phyloP scores from a whole-genome alignment of 2,797 vertebrate species.

The Rhyacichthys aspro region DNA sequence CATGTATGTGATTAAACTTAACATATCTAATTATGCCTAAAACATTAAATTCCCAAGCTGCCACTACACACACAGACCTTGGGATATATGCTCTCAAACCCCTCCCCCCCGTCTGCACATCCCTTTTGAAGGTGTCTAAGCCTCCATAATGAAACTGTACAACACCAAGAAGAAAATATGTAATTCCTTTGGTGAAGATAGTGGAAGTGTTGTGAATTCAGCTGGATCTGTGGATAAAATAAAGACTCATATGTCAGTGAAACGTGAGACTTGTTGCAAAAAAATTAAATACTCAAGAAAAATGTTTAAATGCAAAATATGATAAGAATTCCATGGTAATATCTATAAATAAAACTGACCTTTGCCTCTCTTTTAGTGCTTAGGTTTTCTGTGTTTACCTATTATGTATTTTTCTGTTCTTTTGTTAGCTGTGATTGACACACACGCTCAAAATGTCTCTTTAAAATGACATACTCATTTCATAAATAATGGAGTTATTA shows the following conservation, averaged over 20 bases:
- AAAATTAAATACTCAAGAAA: no score
- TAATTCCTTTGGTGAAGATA: slow-evolving; percentile 15
- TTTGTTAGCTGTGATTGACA: no score
- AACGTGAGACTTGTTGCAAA: no score
- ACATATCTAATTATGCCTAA: neutral
- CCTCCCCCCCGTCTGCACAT: slow-evolving; percentile 87
- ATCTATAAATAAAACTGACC: no score
- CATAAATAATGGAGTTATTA: no score
- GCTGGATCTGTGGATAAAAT: slow-evolving; percentile 38
- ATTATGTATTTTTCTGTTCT: no score
- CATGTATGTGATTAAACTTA: slow-evolving; percentile 11
- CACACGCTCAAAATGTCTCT: no score
- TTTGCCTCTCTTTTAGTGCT: no score
- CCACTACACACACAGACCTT: slow-evolving; percentile 45
- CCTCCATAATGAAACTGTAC: slow-evolving; percentile 78
- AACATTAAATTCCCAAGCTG: slow-evolving; percentile 32
- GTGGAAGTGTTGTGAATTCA: neutral
- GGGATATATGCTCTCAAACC: slow-evolving; percentile 80
- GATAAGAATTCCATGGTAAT: no score
- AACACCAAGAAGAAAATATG: slow-evolving; percentile 45
- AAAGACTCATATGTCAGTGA: neutral
- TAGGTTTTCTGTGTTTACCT: no score
- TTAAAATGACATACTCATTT: no score
- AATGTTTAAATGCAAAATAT: no score
- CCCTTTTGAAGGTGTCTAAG: slow-evolving; percentile 82